These are phyloP conservation scores for Choristoneura fumiferana DNA, from an alignment of 1,140 invertebrate genomes.

Conservation along the genomic window DNA sequence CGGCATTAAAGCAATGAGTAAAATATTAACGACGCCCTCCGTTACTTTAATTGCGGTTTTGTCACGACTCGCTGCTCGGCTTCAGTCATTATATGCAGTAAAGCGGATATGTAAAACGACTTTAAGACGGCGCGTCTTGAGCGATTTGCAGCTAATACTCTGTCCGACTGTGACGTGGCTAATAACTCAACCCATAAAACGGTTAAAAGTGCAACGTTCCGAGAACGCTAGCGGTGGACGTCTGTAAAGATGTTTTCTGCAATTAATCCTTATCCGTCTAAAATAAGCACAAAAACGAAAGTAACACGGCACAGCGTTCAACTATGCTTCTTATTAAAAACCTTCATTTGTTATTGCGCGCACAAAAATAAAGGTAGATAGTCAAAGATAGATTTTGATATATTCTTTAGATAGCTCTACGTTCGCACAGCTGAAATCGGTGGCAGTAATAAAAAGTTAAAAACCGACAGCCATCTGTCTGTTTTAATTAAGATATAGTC, in stretches of 20 bases:
- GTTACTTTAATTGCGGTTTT: conserved; percentile 70
- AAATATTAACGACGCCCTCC: conserved; percentile 56
- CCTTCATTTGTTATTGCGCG: too few relatives aligned
- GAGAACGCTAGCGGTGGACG: conserved; percentile 28
- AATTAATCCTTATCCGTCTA: not conserved
- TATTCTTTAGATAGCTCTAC: too few relatives aligned
- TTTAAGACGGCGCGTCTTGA: conserved; percentile 44
- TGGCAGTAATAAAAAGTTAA: too few relatives aligned
- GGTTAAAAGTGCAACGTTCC: conserved; percentile 48
- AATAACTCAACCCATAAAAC: conserved; percentile 53
- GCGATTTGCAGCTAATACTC: conserved; percentile 60
- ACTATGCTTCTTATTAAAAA: too few relatives aligned
- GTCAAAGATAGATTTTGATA: too few relatives aligned
- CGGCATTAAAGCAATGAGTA: conserved; percentile 40
- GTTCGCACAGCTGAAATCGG: too few relatives aligned
- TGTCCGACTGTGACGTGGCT: conserved; percentile 50
- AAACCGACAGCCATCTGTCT: too few relatives aligned
- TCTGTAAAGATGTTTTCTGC: conserved; percentile 28
- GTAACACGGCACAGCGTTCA: too few relatives aligned
- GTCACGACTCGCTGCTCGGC: conserved; percentile 44
- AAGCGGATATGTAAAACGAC: conserved; percentile 65
- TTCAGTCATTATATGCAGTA: conserved; percentile 63
- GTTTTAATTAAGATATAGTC: too few relatives aligned
- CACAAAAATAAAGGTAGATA: too few relatives aligned
- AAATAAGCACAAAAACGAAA: too few relatives aligned